These are phyloP conservation scores for Archegozetes longisetosus DNA, from an alignment of 1,140 invertebrate genomes.

Conservation along the genomic window DNA sequence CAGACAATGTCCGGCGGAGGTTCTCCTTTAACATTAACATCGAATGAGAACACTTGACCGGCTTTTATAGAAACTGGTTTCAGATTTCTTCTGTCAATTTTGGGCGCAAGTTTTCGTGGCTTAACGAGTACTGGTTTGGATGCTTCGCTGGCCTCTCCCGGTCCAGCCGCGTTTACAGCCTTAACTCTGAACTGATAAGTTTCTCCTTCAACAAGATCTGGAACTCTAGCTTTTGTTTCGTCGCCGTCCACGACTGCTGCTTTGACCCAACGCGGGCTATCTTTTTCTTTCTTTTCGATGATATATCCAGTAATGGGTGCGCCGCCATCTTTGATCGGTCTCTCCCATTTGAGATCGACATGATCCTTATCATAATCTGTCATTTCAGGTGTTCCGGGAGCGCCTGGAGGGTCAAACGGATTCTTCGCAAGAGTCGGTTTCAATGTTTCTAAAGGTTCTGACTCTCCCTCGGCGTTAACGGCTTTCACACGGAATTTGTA, in stretches of 20 bases:
- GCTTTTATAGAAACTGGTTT: conserved; percentile 63
- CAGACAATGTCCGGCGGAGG: conserved; percentile 88
- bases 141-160: conserved; percentile 59
- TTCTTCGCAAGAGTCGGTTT: conserved; percentile 79
- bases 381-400: conserved; percentile 59
- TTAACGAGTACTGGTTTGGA: conserved; percentile 59
- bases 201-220: conserved; percentile 79
- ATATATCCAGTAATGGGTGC: conserved; percentile 89
- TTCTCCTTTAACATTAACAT: conserved; percentile 84
- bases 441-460: conserved; percentile 72
- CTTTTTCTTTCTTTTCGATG: conserved; percentile 50
- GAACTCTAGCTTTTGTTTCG: conserved; percentile 49
- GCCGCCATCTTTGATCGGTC: conserved; percentile 83
- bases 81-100: conserved; percentile 81
- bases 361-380: conserved; percentile 58
- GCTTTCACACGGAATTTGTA: conserved; percentile 89
- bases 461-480: conserved; percentile 94
- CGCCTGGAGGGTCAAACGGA: conserved; percentile 66
- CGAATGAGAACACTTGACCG: conserved; percentile 59
- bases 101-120: conserved; percentile 77
- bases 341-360: conserved; percentile 67
- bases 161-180: conserved; percentile 44
- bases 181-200: conserved; percentile 92
- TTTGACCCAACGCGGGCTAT: conserved; percentile 66
- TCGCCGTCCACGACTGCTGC: conserved; percentile 59